A percentile compares a stretch with the other conserved stretches of the same genome.
Evolutionary conservation across 2,888 invertebrate genomes (phyloP).

Genomic region (Eristalis intricaria): DNA sequence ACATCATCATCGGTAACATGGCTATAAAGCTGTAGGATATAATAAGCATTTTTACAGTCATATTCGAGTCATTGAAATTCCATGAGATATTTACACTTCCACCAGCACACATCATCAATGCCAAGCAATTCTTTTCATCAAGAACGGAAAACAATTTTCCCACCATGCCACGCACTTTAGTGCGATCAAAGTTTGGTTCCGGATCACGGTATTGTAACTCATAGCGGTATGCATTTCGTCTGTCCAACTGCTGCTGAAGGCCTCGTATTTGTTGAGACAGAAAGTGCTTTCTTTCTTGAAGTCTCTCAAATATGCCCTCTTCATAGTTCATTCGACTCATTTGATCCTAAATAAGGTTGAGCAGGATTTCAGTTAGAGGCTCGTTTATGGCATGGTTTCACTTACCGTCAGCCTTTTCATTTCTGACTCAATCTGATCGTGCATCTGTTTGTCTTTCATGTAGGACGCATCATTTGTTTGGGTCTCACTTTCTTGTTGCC

Average conservation of each 20-base stretch:
- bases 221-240: constrained; percentile 77
- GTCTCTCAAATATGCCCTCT: constrained; percentile 83
- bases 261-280: constrained; percentile 83
- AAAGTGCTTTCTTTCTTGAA: constrained; percentile 82
- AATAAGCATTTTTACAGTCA: constrained; percentile 40
- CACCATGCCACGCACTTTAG: constrained; percentile 88
- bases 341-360: constrained; percentile 81
- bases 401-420: constrained; percentile 83
- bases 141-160: constrained; percentile 89
- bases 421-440: constrained; percentile 83
- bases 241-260: constrained; percentile 80
- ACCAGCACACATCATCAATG: constrained; percentile 93
- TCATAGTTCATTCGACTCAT: constrained; percentile 84
- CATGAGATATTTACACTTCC: constrained; percentile 85
- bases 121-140: constrained; percentile 87
- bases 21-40: constrained; percentile 88
- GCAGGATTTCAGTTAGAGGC: neutral
- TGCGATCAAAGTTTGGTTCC: constrained; percentile 86
- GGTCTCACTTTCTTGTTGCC: constrained; percentile 86
- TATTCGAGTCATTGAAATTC: neutral
- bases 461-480: constrained; percentile 86
- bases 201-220: constrained; percentile 90
- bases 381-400: neutral
- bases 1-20: constrained; percentile 94
- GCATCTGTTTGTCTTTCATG: constrained; percentile 85